Conservation (phyloP, 2,797 vertebrate species). For the Cynodonichthys magdalenae region DNA sequence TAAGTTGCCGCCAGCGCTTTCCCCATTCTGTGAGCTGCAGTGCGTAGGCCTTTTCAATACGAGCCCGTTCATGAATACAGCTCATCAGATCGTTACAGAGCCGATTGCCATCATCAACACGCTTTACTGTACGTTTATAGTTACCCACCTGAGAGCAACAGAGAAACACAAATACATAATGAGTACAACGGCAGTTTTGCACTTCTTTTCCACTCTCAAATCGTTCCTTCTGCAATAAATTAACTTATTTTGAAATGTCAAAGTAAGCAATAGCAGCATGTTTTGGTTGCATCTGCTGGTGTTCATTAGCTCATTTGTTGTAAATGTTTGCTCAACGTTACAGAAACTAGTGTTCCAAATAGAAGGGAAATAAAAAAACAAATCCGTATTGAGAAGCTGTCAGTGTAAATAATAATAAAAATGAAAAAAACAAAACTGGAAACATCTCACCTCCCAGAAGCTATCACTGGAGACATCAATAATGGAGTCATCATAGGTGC, state of each 20-base stretch:
- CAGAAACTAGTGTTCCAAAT: neutral
- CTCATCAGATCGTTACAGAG: constrained; percentile 94
- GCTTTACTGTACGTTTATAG: constrained; percentile 93
- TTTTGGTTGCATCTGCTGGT: neutral
- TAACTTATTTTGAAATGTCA: neutral
- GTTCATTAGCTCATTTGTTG: neutral
- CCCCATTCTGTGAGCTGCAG: constrained; percentile 97
- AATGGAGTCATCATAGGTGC: constrained; percentile 89
- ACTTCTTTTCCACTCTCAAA: neutral
- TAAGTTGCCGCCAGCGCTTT: constrained; percentile 93
- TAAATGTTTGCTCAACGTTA: neutral
- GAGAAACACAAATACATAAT: neutral
- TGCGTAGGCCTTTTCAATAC: constrained; percentile 94
- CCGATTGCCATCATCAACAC: constrained; percentile 94
- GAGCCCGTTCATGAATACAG: constrained; percentile 93
- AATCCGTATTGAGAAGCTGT: neutral
- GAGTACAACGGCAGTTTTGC: neutral
- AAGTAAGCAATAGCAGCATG: neutral
- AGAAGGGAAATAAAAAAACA: neutral
- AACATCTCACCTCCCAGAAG: constrained; percentile 95
- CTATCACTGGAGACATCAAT: constrained; percentile 96
- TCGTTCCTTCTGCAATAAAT: neutral
- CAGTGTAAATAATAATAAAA: too few species aligned
- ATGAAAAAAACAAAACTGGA: neutral
- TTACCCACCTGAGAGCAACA: constrained; percentile 88